phyloP scores from a whole-genome alignment of 2,888 invertebrate species.

The Abrostola tripartita region DNA sequence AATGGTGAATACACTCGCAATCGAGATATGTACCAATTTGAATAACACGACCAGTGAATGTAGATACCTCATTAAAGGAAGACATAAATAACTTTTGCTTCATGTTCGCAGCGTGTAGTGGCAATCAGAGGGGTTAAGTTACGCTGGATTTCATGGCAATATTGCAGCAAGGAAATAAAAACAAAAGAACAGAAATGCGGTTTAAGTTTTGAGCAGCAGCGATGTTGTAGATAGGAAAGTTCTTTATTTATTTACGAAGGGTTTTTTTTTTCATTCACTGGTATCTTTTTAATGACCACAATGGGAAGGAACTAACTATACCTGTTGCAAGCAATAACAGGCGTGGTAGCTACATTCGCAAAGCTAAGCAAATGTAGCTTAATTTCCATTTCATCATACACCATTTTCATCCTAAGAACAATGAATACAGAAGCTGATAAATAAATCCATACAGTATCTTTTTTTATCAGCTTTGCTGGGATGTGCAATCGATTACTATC shows the following conservation, averaged over 20 bases:
- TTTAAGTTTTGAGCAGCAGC: slow-evolving; percentile 45
- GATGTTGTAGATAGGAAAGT: slow-evolving; percentile 1
- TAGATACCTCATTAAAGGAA: slow-evolving; percentile 64
- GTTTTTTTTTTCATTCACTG: too few species aligned
- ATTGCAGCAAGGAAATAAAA: slow-evolving; percentile 75
- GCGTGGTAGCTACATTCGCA: too few species aligned
- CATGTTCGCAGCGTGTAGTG: slow-evolving; percentile 59
- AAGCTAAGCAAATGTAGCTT: too few species aligned
- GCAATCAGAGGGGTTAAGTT: slow-evolving; percentile 69
- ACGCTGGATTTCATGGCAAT: slow-evolving; percentile 75
- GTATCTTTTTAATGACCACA: too few species aligned
- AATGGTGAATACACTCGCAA: slow-evolving; percentile 62
- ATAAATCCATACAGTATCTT: too few species aligned
- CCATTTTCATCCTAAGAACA: too few species aligned
- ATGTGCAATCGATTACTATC: too few species aligned
- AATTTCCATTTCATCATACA: too few species aligned
- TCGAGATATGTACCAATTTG: slow-evolving; percentile 61
- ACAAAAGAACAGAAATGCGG: slow-evolving; percentile 67
- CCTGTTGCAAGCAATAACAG: too few species aligned
- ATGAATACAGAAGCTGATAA: too few species aligned
- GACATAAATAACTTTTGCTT: slow-evolving; percentile 60
- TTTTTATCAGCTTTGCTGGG: too few species aligned
- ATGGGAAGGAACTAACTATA: too few species aligned
- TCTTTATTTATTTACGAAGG: background rate
- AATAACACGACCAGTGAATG: slow-evolving; percentile 59